These are phyloP conservation scores for Acanthurus tractus DNA, from an alignment of 2,797 vertebrate species.

Conservation along the genomic window DNA sequence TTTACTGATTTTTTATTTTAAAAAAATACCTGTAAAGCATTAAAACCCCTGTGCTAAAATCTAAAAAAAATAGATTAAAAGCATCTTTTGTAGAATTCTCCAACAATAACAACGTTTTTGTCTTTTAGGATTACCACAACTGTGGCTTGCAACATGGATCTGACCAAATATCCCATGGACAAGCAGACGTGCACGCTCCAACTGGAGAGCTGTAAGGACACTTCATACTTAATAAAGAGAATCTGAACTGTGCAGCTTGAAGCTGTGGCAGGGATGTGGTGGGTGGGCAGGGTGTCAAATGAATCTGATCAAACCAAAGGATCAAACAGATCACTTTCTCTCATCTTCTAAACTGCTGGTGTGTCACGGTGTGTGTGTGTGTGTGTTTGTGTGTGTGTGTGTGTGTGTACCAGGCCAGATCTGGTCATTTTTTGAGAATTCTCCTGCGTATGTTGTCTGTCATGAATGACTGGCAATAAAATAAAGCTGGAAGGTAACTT, in stretches of 20 bases:
- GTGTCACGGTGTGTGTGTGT: slow-evolving; percentile 6
- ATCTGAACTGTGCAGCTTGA: slow-evolving; percentile 27
- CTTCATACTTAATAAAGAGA: slow-evolving; percentile 32
- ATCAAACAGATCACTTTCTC: slow-evolving; percentile 65
- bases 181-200: slow-evolving; percentile 94
- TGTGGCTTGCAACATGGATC: slow-evolving; percentile 94
- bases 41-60: not conserved
- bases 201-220: slow-evolving; percentile 93
- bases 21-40: not conserved
- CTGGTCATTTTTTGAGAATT: slow-evolving; percentile 3
- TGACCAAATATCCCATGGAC: slow-evolving; percentile 96
- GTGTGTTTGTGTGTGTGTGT: not conserved
- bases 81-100: not conserved
- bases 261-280: slow-evolving; percentile 36
- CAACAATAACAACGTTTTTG: slow-evolving; percentile 3
- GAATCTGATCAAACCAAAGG: slow-evolving; percentile 61
- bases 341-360: slow-evolving; percentile 56
- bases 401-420: not conserved
- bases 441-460: slow-evolving; percentile 14
- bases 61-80: too few species aligned
- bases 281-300: slow-evolving; percentile 55
- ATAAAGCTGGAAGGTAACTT: not conserved
- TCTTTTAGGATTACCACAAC: slow-evolving; percentile 90
- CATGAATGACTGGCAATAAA: slow-evolving; percentile 6
- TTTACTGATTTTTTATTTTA: not conserved